These are phyloP conservation scores for Meteorus cinctellus DNA, from an alignment of 2,888 invertebrate species.

Conservation along the genomic window DNA sequence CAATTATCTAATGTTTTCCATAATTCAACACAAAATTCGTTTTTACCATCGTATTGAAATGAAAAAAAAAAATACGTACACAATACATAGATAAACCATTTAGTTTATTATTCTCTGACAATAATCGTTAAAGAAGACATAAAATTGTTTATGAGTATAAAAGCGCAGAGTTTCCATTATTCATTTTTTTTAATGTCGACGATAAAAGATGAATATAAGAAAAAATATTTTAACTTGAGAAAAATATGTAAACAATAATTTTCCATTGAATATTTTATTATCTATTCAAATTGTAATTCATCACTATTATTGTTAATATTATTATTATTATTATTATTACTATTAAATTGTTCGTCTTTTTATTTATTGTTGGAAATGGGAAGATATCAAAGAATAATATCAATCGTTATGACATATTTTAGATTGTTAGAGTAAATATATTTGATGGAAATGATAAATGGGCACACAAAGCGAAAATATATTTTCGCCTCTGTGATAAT, in stretches of 20 bases:
- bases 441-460: neutral
- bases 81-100: neutral
- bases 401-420: conserved; percentile 27
- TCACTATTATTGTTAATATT: neutral
- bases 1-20: no score
- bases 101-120: conserved; percentile 46
- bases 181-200: neutral
- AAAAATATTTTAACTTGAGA: no score
- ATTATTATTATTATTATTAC: neutral
- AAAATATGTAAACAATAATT: no score
- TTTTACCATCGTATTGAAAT: conserved; percentile 3
- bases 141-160: conserved; percentile 12
- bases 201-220: no score
- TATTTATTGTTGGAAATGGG: neutral
- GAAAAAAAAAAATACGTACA: no score
- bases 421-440: conserved; percentile 4
- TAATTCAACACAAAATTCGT: neutral
- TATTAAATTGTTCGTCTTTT: neutral
- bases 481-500: conserved; percentile 40
- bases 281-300: no score
- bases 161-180: conserved; percentile 16
- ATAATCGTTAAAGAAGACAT: conserved; percentile 49
- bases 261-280: no score
- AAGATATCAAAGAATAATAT: conserved; percentile 26
- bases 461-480: conserved; percentile 28